Evolutionary conservation across 1,140 invertebrate genomes (phyloP).

Genomic region (Bombus waltoni): DNA sequence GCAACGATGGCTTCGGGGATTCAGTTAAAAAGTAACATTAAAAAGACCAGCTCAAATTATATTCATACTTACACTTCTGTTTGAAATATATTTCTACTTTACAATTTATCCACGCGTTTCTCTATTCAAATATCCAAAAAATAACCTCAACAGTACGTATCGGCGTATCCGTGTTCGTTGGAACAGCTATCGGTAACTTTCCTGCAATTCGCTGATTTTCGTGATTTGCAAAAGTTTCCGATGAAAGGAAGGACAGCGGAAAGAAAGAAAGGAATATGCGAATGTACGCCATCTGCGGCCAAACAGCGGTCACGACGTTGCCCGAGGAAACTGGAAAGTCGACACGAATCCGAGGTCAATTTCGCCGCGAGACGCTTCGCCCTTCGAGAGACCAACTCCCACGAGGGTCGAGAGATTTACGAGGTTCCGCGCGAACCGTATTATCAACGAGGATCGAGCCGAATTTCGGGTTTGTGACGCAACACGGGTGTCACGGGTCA

Average conservation of each 20-base stretch:
- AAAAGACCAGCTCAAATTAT: no score
- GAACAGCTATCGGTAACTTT: not conserved
- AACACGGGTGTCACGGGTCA: not conserved
- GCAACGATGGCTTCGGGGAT: no score
- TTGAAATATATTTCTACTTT: no score
- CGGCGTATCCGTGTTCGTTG: no score
- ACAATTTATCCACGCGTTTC: no score
- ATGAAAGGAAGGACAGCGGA: not conserved
- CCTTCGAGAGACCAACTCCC: not conserved
- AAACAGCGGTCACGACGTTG: slow-evolving; percentile 19
- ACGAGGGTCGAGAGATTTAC: slow-evolving; percentile 1
- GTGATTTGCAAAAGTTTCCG: not conserved
- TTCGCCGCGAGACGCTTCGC: not conserved
- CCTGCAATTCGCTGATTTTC: not conserved
- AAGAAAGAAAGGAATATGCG: not conserved
- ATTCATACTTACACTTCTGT: no score
- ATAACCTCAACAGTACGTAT: no score
- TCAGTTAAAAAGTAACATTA: no score
- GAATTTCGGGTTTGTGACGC: not conserved
- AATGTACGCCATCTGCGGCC: slow-evolving; percentile 21
- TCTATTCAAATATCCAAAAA: no score
- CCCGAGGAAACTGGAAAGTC: not conserved
- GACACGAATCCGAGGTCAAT: not conserved
- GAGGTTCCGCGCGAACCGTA: slow-evolving; percentile 6
- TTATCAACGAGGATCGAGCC: not conserved